Evolutionary conservation across 2,113 vertebrate species (phyloP).

Genomic region (Balaenoptera acutorostrata): DNA sequence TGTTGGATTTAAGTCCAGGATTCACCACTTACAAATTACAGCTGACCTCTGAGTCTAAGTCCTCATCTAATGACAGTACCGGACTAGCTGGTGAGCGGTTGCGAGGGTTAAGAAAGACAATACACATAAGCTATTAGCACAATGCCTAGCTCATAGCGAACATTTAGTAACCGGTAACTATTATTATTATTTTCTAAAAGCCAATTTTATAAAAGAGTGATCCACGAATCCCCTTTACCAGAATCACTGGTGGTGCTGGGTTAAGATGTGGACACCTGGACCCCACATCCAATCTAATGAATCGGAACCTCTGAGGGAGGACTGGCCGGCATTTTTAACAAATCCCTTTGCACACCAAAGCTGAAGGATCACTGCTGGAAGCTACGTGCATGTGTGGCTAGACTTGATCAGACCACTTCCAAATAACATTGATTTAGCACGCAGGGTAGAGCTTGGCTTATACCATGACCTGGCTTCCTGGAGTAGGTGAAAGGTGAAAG

Average conservation of each 20-base stretch:
- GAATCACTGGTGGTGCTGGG: neutral
- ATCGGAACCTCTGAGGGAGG: neutral
- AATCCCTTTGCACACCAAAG: neutral
- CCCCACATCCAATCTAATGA: neutral
- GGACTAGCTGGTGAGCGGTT: neutral
- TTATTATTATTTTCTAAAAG: neutral
- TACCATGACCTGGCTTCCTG: neutral
- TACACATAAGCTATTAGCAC: neutral
- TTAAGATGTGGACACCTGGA: neutral
- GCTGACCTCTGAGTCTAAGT: neutral
- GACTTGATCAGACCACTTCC: neutral
- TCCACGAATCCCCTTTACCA: neutral
- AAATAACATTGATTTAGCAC: neutral
- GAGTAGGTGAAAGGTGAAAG: neutral
- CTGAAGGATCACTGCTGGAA: neutral
- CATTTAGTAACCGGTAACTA: neutral
- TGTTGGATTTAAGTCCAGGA: neutral
- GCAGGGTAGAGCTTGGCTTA: neutral
- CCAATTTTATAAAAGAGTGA: neutral
- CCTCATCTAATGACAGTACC: neutral
- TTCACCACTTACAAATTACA: neutral
- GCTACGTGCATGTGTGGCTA: neutral
- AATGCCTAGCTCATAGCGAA: neutral
- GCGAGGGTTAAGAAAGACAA: neutral
- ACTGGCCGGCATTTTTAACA: neutral